phyloP scores from a whole-genome alignment of 2,888 invertebrate species.

The Pterostichus madidus region DNA sequence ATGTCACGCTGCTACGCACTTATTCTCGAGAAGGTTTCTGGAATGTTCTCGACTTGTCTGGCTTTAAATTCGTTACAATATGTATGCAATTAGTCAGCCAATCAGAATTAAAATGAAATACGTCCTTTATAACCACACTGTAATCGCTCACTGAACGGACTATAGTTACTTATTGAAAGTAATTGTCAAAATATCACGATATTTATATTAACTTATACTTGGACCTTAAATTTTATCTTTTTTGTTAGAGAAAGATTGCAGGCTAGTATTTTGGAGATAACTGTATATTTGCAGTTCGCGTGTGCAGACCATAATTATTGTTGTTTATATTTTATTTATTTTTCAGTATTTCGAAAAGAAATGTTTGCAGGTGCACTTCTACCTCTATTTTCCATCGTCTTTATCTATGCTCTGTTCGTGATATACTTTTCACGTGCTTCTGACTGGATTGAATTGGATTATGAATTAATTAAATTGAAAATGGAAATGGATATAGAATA shows the following conservation, averaged over 20 bases:
- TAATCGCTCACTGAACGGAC: background rate
- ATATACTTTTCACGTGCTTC: conserved; percentile 27
- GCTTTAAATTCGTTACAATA: too few species aligned
- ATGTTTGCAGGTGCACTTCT: conserved; percentile 2
- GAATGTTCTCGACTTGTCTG: too few species aligned
- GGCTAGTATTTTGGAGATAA: too few species aligned
- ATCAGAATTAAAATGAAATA: background rate
- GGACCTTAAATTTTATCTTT: too few species aligned
- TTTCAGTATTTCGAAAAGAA: conserved; percentile 7
- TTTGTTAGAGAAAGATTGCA: too few species aligned
- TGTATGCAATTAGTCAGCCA: too few species aligned
- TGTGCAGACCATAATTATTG: conserved; percentile 3
- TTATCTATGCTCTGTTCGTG: background rate
- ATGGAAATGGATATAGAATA: conserved; percentile 11
- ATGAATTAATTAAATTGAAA: conserved; percentile 45
- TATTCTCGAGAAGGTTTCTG: too few species aligned
- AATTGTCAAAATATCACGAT: too few species aligned
- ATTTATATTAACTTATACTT: too few species aligned
- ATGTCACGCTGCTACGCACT: too few species aligned
- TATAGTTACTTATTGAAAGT: too few species aligned
- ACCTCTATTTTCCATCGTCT: background rate
- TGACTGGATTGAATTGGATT: conserved; percentile 16
- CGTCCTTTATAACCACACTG: background rate
- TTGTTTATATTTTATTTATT: background rate
- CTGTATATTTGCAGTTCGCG: conserved; percentile 8